Percentiles rank a stretch among this genome's conserved stretches.
phyloP scores from a whole-genome alignment of 1,140 invertebrate species.

The Diplogasteroides magnus region DNA sequence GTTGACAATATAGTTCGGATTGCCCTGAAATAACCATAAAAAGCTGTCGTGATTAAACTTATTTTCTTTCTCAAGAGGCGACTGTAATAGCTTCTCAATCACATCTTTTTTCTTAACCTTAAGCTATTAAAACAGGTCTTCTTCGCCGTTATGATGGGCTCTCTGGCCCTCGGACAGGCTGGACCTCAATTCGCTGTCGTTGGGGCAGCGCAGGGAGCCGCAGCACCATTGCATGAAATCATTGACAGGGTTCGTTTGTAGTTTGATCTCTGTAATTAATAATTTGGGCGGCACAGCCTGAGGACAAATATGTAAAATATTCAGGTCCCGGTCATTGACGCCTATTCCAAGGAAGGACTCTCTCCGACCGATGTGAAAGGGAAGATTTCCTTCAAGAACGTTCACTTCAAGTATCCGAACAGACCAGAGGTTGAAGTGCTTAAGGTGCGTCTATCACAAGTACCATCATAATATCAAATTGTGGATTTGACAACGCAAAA shows the following conservation, averaged over 20 bases:
- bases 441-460: conserved; percentile 71
- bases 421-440: conserved; percentile 62
- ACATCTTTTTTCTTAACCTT: no score
- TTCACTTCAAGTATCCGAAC: conserved; percentile 58
- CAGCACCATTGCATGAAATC: conserved; percentile 43
- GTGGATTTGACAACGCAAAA: no score
- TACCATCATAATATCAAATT: no score
- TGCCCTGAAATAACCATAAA: background rate
- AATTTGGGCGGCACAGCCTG: no score
- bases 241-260: conserved; percentile 33
- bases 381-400: conserved; percentile 54
- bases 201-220: conserved; percentile 45
- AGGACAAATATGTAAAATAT: no score
- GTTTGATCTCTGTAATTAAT: background rate
- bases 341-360: conserved; percentile 42
- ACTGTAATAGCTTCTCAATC: no score
- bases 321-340: conserved; percentile 56
- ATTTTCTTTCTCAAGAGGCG: no score
- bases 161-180: conserved; percentile 40
- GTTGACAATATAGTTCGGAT: conserved; percentile 9
- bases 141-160: conserved; percentile 48
- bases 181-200: conserved; percentile 46
- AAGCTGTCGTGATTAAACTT: background rate
- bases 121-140: conserved; percentile 30
- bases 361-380: conserved; percentile 49